phyloP scores from a whole-genome alignment of 2,888 invertebrate genomes.

The Pocota personata region DNA sequence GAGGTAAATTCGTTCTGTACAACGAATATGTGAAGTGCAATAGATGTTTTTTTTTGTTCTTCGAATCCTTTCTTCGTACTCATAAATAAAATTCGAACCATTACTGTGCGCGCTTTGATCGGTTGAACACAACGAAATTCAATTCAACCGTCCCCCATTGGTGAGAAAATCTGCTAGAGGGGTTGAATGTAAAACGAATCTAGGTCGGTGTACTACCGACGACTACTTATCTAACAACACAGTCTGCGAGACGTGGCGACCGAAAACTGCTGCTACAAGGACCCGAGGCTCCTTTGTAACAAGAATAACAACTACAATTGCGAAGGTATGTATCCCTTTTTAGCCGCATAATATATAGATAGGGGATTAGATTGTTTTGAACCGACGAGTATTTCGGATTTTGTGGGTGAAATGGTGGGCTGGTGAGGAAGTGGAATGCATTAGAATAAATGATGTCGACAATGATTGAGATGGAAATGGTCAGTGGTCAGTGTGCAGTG shows the following conservation, averaged over 20 bases:
- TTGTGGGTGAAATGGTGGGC: background rate
- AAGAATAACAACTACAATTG: background rate
- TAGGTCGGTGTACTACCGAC: constrained; percentile 53
- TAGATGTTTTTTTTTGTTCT: background rate
- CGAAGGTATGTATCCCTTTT: constrained; percentile 23
- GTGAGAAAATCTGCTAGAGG: constrained; percentile 3
- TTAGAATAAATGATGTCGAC: background rate
- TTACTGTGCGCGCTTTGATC: constrained; percentile 24
- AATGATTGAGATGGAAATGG: background rate
- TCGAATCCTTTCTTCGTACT: background rate
- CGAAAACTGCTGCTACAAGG: constrained; percentile 11
- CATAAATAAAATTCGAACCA: background rate
- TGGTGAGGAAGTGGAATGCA: background rate
- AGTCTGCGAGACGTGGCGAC: constrained; percentile 39
- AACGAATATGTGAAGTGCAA: constrained; percentile 18
- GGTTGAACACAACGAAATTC: constrained; percentile 28
- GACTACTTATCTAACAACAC: constrained; percentile 42
- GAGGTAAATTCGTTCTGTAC: constrained; percentile 14
- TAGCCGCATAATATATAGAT: background rate
- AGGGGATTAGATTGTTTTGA: background rate
- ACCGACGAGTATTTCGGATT: constrained; percentile 1
- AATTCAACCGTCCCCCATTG: background rate
- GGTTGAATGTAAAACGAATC: constrained; percentile 44
- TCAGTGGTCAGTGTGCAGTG: constrained; percentile 8
- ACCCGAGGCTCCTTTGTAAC: background rate